These are phyloP conservation scores for Holocentrus rufus DNA, from an alignment of 2,797 vertebrate genomes.

Conservation along the genomic window DNA sequence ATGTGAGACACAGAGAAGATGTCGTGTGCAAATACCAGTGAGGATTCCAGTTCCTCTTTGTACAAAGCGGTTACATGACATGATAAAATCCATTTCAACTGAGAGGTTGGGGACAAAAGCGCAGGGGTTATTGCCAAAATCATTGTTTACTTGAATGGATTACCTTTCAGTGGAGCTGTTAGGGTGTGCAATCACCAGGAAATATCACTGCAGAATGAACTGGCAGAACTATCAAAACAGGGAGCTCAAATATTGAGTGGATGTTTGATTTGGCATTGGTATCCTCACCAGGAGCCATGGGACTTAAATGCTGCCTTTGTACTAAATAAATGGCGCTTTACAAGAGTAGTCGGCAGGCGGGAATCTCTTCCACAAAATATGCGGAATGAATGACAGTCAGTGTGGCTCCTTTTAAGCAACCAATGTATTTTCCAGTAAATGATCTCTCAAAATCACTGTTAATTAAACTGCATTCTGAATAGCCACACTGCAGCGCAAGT, in stretches of 20 bases:
- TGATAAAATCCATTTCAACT: conserved; percentile 61
- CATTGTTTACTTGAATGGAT: conserved; percentile 70
- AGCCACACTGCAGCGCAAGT: background rate
- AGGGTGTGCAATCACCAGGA: conserved; percentile 53
- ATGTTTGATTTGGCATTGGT: conserved; percentile 44
- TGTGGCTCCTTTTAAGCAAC: background rate
- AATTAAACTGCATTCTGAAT: conserved; percentile 6
- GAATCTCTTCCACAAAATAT: background rate
- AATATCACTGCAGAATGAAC: conserved; percentile 57
- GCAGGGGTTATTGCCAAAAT: conserved; percentile 51
- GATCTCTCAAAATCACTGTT: background rate
- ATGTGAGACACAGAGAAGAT: background rate
- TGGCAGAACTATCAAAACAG: conserved; percentile 45
- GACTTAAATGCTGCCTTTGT: conserved; percentile 25
- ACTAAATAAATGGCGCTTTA: background rate
- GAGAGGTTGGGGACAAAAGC: conserved; percentile 37
- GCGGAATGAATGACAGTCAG: background rate
- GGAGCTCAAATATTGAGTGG: conserved; percentile 39
- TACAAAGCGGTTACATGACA: conserved; percentile 53
- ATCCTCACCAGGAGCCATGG: conserved; percentile 2
- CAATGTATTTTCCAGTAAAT: background rate
- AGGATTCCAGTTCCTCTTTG: conserved; percentile 37
- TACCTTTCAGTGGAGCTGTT: conserved; percentile 54
- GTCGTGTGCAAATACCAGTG: conserved; percentile 10
- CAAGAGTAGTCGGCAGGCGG: background rate